These are phyloP conservation scores for Aphyosemion australe DNA, from an alignment of 2,113 vertebrate species.

Conservation along the genomic window DNA sequence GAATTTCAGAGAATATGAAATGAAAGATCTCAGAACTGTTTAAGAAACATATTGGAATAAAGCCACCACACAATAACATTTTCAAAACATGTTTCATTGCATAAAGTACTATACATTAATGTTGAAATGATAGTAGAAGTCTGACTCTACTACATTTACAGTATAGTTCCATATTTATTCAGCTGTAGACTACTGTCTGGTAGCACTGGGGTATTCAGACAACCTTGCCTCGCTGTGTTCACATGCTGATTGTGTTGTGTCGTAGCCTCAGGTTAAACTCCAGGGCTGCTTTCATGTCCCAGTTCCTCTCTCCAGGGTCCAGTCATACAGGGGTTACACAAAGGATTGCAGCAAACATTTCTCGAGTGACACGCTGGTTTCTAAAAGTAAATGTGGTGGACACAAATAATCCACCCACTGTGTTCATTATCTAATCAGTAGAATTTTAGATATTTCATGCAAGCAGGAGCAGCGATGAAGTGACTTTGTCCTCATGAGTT, in stretches of 20 bases:
- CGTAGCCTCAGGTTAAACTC: constrained; percentile 14
- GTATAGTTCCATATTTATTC: background rate
- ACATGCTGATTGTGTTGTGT: background rate
- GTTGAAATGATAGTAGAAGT: background rate
- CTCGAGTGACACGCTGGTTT: background rate
- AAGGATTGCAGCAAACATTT: background rate
- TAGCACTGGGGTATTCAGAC: background rate
- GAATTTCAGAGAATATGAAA: background rate
- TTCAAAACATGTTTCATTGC: too few species aligned
- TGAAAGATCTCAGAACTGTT: background rate
- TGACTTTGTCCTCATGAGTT: constrained; percentile 35
- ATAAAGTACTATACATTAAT: too few species aligned
- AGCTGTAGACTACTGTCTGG: background rate
- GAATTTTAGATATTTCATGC: constrained; percentile 42
- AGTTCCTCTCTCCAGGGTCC: constrained; percentile 13
- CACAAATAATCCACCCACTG: constrained; percentile 6
- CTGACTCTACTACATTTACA: background rate
- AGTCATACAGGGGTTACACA: constrained; percentile 12
- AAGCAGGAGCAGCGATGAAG: constrained; percentile 48
- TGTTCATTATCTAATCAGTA: constrained; percentile 42
- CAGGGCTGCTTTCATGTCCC: constrained; percentile 13
- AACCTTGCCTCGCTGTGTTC: background rate
- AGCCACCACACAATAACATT: background rate
- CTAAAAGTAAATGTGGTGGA: constrained; percentile 22
- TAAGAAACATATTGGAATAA: too few species aligned